These are phyloP conservation scores for Anguilla megastoma DNA, from an alignment of 2,797 vertebrate genomes.

Conservation along the genomic window DNA sequence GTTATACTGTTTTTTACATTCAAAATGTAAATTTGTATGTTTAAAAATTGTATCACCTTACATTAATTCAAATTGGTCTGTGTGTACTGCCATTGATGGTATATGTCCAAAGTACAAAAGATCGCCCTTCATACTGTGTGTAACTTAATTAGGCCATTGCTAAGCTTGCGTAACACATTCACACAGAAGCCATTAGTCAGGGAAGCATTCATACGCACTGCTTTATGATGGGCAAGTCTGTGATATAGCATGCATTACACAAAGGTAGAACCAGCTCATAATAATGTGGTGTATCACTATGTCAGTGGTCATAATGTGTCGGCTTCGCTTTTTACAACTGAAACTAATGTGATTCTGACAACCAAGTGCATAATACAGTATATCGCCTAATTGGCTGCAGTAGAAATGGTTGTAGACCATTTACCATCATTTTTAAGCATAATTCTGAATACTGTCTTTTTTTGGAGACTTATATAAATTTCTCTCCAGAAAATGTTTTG, in stretches of 20 bases:
- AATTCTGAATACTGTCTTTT: background rate
- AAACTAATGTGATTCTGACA: background rate
- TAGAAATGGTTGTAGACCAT: too few relatives aligned
- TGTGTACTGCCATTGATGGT: constrained; percentile 54
- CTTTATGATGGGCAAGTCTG: background rate
- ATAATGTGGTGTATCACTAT: too few relatives aligned
- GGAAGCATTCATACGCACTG: constrained; percentile 44
- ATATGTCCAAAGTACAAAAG: constrained; percentile 51
- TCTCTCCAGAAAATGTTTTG: background rate
- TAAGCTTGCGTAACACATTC: background rate
- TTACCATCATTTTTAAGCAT: too few relatives aligned
- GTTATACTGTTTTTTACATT: constrained; percentile 38
- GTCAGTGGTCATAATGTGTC: background rate
- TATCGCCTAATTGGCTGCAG: background rate
- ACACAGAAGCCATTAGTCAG: background rate
- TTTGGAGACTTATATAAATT: background rate
- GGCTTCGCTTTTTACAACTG: background rate
- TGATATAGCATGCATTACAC: background rate
- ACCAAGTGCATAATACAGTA: background rate
- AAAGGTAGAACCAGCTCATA: too few relatives aligned
- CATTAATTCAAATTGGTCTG: constrained; percentile 53
- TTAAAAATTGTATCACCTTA: constrained; percentile 53
- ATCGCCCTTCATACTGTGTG: background rate
- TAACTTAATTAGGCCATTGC: background rate
- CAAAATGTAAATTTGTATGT: constrained; percentile 50